phyloP scores from a whole-genome alignment of 2,888 invertebrate genomes.

The Teleiodes luculella region DNA sequence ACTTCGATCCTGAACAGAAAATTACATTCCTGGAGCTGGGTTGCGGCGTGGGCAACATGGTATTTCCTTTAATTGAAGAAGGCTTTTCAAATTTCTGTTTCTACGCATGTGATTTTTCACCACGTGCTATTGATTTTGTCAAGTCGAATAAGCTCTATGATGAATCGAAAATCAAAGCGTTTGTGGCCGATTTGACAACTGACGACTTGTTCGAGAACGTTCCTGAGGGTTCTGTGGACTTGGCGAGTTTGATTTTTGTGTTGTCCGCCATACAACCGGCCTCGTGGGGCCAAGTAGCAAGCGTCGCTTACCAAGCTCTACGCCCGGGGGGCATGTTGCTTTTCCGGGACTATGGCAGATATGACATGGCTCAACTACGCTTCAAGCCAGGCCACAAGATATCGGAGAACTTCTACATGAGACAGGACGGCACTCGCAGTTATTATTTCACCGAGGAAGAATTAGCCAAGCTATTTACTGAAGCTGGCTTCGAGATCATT shows the following conservation, averaged over 20 bases:
- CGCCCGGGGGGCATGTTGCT: constrained; percentile 89
- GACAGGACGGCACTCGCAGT: constrained; percentile 97
- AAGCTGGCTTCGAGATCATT: constrained; percentile 84
- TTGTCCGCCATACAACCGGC: constrained; percentile 95
- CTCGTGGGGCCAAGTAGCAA: constrained; percentile 82
- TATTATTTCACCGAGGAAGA: constrained; percentile 90
- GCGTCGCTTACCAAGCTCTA: constrained; percentile 82
- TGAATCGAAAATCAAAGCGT: constrained; percentile 82
- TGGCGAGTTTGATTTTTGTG: constrained; percentile 95
- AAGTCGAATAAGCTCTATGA: constrained; percentile 84
- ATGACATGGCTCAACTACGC: constrained; percentile 97
- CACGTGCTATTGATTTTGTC: constrained; percentile 92
- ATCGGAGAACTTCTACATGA: constrained; percentile 93
- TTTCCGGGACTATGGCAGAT: constrained; percentile 95
- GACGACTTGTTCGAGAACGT: constrained; percentile 81
- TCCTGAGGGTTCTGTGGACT: constrained; percentile 79
- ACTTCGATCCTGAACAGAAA: constrained; percentile 72
- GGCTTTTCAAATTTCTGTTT: constrained; percentile 81
- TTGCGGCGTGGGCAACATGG: constrained; percentile 98
- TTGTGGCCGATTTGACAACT: constrained; percentile 90
- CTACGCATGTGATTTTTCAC: constrained; percentile 95
- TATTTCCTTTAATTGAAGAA: constrained; percentile 93
- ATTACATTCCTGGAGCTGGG: constrained; percentile 89
- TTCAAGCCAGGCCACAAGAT: constrained; percentile 96
- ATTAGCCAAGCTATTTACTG: constrained; percentile 80